These are phyloP conservation scores for Sweltsa coloradensis DNA, from an alignment of 1,140 invertebrate genomes.

Conservation along the genomic window DNA sequence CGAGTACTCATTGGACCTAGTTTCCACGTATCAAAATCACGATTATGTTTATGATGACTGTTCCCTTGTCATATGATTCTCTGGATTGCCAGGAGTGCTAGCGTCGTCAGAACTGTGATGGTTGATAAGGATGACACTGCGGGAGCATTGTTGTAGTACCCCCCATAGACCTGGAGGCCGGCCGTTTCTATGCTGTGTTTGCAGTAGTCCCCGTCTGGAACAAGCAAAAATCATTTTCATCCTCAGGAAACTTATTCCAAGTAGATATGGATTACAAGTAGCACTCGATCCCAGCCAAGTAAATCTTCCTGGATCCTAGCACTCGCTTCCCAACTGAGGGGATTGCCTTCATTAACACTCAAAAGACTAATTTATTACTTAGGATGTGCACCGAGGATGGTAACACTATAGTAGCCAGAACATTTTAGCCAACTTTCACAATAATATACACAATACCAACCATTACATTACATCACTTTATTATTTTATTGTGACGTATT, in stretches of 20 bases:
- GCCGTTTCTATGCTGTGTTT: conserved; percentile 76
- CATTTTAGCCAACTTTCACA: too few species aligned
- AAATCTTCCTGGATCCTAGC: too few species aligned
- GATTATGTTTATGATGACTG: too few species aligned
- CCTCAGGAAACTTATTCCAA: not conserved
- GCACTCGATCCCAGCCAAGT: too few species aligned
- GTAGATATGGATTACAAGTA: too few species aligned
- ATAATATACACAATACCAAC: too few species aligned
- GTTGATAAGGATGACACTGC: not conserved
- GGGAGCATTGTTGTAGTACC: conserved; percentile 50
- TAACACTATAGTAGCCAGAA: not conserved
- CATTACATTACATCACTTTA: too few species aligned
- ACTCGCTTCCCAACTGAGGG: not conserved
- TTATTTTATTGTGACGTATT: too few species aligned
- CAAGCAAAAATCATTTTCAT: not conserved
- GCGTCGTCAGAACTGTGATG: not conserved
- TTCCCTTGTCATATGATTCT: too few species aligned
- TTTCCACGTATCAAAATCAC: too few species aligned
- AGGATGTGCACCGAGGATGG: not conserved
- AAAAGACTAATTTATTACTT: not conserved
- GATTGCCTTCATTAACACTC: not conserved
- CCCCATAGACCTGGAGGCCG: conserved; percentile 66
- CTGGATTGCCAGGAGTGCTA: not conserved
- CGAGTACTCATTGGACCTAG: too few species aligned
- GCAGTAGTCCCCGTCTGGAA: conserved; percentile 66